Percentiles rank a stretch among this genome's conserved stretches.
These are phyloP conservation scores for Epiblema foenella DNA, from an alignment of 2,888 invertebrate genomes.

Conservation along the genomic window DNA sequence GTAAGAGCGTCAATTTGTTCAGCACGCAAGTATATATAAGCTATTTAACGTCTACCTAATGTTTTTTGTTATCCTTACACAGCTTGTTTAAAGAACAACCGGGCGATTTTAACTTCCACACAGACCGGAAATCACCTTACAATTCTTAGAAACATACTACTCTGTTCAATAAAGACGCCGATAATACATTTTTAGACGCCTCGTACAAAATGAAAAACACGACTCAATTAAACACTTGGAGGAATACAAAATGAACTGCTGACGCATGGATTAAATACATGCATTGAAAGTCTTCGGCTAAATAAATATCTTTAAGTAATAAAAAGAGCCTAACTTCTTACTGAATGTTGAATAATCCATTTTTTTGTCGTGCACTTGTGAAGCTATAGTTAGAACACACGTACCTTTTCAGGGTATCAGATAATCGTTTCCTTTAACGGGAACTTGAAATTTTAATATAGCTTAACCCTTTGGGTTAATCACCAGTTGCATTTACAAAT, in stretches of 20 bases:
- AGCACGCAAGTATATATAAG: not conserved
- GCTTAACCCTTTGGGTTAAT: constrained; percentile 35
- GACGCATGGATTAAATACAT: constrained; percentile 47
- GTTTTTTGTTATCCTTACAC: not conserved
- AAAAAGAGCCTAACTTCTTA: constrained; percentile 3
- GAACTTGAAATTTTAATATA: constrained; percentile 42
- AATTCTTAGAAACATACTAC: constrained; percentile 7
- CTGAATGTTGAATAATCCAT: not conserved
- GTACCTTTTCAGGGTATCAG: constrained; percentile 31
- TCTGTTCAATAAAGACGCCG: constrained; percentile 3
- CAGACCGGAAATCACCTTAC: constrained; percentile 13
- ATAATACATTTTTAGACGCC: not conserved
- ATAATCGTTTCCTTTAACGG: constrained; percentile 36
- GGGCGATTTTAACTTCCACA: constrained; percentile 6
- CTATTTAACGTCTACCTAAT: not conserved
- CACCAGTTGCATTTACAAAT: constrained; percentile 21
- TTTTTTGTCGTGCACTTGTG: not conserved
- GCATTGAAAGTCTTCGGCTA: constrained; percentile 20
- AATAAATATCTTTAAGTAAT: not conserved
- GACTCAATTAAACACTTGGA: constrained; percentile 53
- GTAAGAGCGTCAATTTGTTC: not conserved
- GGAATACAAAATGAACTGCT: constrained; percentile 52
- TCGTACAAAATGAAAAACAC: constrained; percentile 45
- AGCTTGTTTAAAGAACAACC: not conserved
- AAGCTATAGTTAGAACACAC: constrained; percentile 32